Conservation (phyloP, 2,888 invertebrate genomes). For the Pseudanteris insignis region DNA sequence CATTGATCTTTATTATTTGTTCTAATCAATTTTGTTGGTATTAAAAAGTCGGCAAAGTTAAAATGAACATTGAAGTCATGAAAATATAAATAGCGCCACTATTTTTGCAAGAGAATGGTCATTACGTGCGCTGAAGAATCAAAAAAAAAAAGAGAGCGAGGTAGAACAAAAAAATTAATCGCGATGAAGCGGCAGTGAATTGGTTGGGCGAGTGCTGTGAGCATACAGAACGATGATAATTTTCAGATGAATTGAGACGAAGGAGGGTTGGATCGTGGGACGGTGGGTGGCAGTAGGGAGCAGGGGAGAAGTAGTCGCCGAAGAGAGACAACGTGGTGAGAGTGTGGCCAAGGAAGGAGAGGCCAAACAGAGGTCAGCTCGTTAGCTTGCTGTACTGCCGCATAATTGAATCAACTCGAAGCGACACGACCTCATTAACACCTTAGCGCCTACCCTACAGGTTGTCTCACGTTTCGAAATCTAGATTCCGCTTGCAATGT, state of each 20-base stretch:
- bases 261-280: slow-evolving; percentile 15
- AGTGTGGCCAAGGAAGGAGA: slow-evolving; percentile 24
- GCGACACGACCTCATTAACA: slow-evolving; percentile 67
- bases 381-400: slow-evolving; percentile 57
- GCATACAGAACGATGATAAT: slow-evolving; percentile 30
- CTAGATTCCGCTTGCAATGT: slow-evolving; percentile 38
- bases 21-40: too few relatives aligned
- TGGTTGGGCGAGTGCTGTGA: slow-evolving; percentile 19
- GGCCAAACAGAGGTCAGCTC: slow-evolving; percentile 54
- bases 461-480: slow-evolving; percentile 61
- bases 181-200: slow-evolving; percentile 10
- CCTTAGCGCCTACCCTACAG: slow-evolving; percentile 64
- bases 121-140: too few relatives aligned
- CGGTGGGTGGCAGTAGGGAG: slow-evolving; percentile 9
- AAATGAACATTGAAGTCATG: too few relatives aligned
- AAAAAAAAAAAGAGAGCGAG: too few relatives aligned
- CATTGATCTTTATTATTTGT: too few relatives aligned
- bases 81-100: too few relatives aligned
- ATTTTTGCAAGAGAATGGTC: too few relatives aligned
- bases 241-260: slow-evolving; percentile 36
- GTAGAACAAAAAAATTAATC: slow-evolving; percentile 26
- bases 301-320: background rate
- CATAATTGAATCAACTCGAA: slow-evolving; percentile 66
- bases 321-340: slow-evolving; percentile 3
- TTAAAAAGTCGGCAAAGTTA: too few relatives aligned